Conservation (phyloP, 2,113 vertebrate genomes). For the Rhynchopsitta pachyrhyncha region DNA sequence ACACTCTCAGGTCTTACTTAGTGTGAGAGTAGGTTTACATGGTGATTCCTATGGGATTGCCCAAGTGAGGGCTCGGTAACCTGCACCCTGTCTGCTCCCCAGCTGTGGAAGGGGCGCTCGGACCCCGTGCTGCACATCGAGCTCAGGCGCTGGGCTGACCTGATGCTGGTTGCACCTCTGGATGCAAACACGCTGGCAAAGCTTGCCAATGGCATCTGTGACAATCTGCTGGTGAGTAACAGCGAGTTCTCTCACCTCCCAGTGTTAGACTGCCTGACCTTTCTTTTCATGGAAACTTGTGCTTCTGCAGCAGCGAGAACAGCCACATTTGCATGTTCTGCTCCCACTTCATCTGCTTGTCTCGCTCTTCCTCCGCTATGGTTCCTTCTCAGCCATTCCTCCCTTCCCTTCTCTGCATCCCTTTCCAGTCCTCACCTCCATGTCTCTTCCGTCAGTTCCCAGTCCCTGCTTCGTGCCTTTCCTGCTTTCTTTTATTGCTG, state of each 20-base stretch:
- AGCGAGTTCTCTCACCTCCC: not conserved
- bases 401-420: not conserved
- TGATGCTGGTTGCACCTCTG: constrained; percentile 90
- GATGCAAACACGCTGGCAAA: constrained; percentile 97
- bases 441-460: not conserved
- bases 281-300: not conserved
- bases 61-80: not conserved
- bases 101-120: constrained; percentile 87
- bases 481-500: not conserved
- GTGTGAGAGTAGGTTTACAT: not conserved
- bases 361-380: not conserved
- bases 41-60: not conserved
- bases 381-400: not conserved
- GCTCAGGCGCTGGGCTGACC: constrained; percentile 91
- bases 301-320: not conserved
- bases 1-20: not conserved
- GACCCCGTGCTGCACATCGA: constrained; percentile 96
- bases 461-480: not conserved
- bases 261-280: not conserved
- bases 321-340: not conserved
- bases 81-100: not conserved
- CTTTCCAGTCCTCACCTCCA: accelerated
- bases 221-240: constrained; percentile 94
- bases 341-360: not conserved
- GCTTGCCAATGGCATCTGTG: constrained; percentile 91